A percentile compares a stretch with the other conserved stretches of the same genome.
Evolutionary conservation across 2,113 vertebrate species (phyloP).

Genomic region (Albula goreensis): DNA sequence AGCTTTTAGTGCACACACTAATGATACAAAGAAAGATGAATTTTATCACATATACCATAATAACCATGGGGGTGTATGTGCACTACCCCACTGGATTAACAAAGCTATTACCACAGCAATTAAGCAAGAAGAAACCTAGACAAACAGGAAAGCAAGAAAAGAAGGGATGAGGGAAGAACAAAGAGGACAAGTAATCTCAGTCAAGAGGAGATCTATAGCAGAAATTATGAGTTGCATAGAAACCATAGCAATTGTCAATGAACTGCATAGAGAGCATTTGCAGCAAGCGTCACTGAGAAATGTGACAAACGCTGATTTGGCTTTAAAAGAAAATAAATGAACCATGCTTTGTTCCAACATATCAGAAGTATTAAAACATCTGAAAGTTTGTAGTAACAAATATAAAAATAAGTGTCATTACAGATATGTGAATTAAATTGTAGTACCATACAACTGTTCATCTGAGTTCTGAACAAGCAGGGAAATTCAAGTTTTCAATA

Average conservation of each 20-base stretch:
- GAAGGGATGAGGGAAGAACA: conserved; percentile 36
- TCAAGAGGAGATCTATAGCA: conserved; percentile 18
- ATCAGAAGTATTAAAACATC: neutral
- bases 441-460: neutral
- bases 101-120: conserved; percentile 1
- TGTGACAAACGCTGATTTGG: conserved; percentile 4
- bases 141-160: conserved; percentile 32
- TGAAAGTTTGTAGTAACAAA: neutral
- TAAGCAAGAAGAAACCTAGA: conserved; percentile 14
- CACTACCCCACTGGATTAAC: neutral
- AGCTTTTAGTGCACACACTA: conserved; percentile 65
- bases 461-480: neutral
- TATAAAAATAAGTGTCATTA: neutral
- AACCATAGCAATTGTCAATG: conserved; percentile 10
- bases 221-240: conserved; percentile 61
- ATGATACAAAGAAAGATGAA: conserved; percentile 48
- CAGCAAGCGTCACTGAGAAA: conserved; percentile 40
- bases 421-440: neutral
- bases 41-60: conserved; percentile 22
- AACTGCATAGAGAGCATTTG: conserved; percentile 43
- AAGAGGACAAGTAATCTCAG: conserved; percentile 1
- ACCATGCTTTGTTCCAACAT: neutral
- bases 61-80: neutral
- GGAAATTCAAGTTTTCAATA: conserved; percentile 3
- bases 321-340: neutral